phyloP scores from a whole-genome alignment of 2,797 vertebrate species.

The Nothura maculosa region DNA sequence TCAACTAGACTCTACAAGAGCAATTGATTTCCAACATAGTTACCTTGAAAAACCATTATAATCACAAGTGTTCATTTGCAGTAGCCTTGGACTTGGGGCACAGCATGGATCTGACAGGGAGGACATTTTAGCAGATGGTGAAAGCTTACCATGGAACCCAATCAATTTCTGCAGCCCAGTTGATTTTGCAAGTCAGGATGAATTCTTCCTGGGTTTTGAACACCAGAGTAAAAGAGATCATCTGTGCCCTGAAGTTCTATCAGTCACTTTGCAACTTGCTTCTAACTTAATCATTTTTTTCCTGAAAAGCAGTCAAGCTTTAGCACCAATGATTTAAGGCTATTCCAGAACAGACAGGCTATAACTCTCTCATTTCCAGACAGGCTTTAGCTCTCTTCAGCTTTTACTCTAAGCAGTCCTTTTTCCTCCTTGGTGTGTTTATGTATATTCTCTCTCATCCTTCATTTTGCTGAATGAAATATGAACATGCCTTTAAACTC shows the following conservation, averaged over 20 bases:
- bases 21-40: not conserved
- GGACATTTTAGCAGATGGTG: not conserved
- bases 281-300: not conserved
- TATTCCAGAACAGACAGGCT: not conserved
- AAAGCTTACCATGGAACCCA: not conserved
- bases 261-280: not conserved
- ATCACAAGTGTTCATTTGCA: not conserved
- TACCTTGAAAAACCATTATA: not conserved
- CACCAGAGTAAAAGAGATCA: not conserved
- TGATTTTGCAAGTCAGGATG: not conserved
- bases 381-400: not conserved
- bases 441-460: not conserved
- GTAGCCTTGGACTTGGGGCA: accelerated
- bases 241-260: accelerated
- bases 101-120: not conserved
- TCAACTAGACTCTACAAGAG: not conserved
- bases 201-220: not conserved
- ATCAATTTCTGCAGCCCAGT: not conserved
- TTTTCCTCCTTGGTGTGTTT: not conserved
- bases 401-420: not conserved
- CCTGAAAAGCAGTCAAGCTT: not conserved
- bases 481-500: not conserved
- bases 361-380: not conserved
- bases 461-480: not conserved
- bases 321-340: not conserved